A percentile compares a stretch with the other conserved stretches of the same genome.
Evolutionary conservation across 2,797 vertebrate species (phyloP).

Genomic region (Euphonia xanthogaster): DNA sequence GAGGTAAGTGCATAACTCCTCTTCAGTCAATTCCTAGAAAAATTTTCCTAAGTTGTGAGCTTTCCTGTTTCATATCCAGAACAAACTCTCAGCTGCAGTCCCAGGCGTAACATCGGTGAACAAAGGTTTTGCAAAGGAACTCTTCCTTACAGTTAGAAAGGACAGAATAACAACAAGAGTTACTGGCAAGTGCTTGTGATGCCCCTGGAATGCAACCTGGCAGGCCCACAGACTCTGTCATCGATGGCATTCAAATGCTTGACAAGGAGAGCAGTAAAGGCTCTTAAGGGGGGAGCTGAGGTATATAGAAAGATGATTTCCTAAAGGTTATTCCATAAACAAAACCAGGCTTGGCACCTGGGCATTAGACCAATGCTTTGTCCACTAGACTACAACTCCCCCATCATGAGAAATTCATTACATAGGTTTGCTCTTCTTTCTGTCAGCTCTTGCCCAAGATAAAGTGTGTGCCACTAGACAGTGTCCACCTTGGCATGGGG

Average conservation of each 20-base stretch:
- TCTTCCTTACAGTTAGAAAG: neutral
- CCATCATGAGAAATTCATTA: neutral
- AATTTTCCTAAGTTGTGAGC: neutral
- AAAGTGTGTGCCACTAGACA: neutral
- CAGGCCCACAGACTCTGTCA: neutral
- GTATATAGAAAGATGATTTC: neutral
- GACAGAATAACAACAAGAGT: neutral
- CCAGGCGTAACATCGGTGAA: accelerated
- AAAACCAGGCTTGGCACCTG: neutral
- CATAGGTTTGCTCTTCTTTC: neutral
- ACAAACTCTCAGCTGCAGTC: neutral
- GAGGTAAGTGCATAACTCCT: neutral
- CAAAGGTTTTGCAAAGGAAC: neutral
- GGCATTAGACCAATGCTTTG: neutral
- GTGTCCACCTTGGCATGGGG: neutral
- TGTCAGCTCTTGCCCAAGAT: neutral
- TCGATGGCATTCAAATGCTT: neutral
- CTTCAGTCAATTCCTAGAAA: neutral
- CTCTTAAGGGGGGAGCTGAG: neutral
- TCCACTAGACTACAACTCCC: neutral
- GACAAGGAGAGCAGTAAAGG: neutral
- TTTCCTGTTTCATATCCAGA: neutral
- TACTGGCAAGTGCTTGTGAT: neutral
- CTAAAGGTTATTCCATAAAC: neutral
- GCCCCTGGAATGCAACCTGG: neutral